Evolutionary conservation across 1,140 invertebrate species (phyloP).

Genomic region (Triops cancriformis): DNA sequence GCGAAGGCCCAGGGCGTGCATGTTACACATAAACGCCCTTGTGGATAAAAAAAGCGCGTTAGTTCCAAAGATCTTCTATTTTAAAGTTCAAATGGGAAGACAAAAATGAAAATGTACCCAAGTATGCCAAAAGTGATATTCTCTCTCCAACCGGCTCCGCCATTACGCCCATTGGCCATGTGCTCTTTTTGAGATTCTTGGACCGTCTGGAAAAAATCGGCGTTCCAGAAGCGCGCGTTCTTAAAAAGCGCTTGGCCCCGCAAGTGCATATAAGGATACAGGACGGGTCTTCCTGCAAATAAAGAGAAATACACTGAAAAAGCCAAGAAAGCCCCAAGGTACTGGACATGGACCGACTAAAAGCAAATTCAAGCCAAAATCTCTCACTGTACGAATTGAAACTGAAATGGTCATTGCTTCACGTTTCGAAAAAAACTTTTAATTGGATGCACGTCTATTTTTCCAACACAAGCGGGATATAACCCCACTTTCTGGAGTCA

Average conservation of each 20-base stretch:
- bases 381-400: too few relatives aligned
- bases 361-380: too few relatives aligned
- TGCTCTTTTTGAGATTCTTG: slow-evolving; percentile 46
- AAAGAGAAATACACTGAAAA: too few relatives aligned
- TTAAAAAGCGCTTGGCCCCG: slow-evolving; percentile 68
- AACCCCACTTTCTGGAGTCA: too few relatives aligned
- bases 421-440: too few relatives aligned
- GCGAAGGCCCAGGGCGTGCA: slow-evolving; percentile 65
- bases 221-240: slow-evolving; percentile 67
- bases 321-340: background rate
- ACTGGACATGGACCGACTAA: too few relatives aligned
- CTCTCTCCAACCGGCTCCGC: slow-evolving; percentile 58
- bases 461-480: too few relatives aligned
- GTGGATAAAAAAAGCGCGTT: slow-evolving; percentile 29
- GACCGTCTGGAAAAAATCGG: slow-evolving; percentile 69
- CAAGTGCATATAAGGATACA: slow-evolving; percentile 63
- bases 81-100: too few relatives aligned
- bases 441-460: too few relatives aligned
- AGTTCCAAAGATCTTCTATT: background rate
- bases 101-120: slow-evolving; percentile 50
- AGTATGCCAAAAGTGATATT: slow-evolving; percentile 71
- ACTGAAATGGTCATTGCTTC: too few relatives aligned
- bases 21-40: slow-evolving; percentile 71
- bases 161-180: slow-evolving; percentile 42
- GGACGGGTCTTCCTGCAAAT: background rate